These are phyloP conservation scores for Heteromyza rotundicornis DNA, from an alignment of 2,888 invertebrate species.

Conservation along the genomic window DNA sequence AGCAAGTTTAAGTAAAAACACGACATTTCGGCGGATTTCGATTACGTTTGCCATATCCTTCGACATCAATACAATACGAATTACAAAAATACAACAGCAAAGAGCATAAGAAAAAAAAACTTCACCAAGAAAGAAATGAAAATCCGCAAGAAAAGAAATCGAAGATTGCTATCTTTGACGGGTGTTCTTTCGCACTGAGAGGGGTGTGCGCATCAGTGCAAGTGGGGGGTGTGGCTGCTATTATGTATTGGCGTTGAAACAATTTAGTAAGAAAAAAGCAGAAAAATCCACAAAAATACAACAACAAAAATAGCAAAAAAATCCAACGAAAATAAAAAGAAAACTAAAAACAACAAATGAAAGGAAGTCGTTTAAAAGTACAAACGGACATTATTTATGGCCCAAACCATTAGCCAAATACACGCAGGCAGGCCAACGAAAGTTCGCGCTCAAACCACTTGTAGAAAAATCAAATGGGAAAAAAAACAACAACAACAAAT, in stretches of 20 bases:
- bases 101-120: constrained; percentile 27
- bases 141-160: constrained; percentile 44
- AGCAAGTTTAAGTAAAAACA: constrained; percentile 35
- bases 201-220: not conserved
- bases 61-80: constrained; percentile 40
- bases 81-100: constrained; percentile 28
- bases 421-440: constrained; percentile 9
- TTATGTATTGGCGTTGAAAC: constrained; percentile 60
- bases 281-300: constrained; percentile 8
- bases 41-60: constrained; percentile 38
- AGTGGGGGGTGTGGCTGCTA: constrained; percentile 39
- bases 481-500: too few species aligned
- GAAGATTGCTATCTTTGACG: constrained; percentile 60
- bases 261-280: constrained; percentile 46
- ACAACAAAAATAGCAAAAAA: not conserved
- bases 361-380: constrained; percentile 62
- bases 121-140: constrained; percentile 28
- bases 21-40: constrained; percentile 35
- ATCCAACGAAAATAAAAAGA: constrained; percentile 1
- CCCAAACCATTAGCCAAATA: constrained; percentile 51
- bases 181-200: too few species aligned
- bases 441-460: constrained; percentile 10
- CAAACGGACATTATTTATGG: constrained; percentile 61
- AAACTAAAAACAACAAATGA: constrained; percentile 47
- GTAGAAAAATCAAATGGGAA: constrained; percentile 10